These are phyloP conservation scores for Macaca fascicularis DNA, from an alignment of 2,113 vertebrate genomes.

Conservation along the genomic window T2T-MFA8v1.1 NC_088378.1:67286501-67287000, in stretches of 20 bases:
- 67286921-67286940: too few relatives aligned
- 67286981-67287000: background rate
- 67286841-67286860: too few relatives aligned
- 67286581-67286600: accelerated
- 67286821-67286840: too few relatives aligned
- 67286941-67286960: too few relatives aligned
- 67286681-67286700: background rate
- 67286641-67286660: background rate
- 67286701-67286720: background rate
- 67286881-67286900: too few relatives aligned
- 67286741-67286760: background rate
- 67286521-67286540: background rate
- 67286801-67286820: too few relatives aligned
- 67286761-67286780: background rate
- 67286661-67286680: background rate
- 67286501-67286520: too few relatives aligned
- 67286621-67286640: background rate
- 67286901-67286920: too few relatives aligned
- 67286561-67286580: background rate
- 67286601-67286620: background rate
- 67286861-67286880: too few relatives aligned
- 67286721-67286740: background rate
- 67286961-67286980: background rate
- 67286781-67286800: background rate
- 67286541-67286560: too few relatives aligned